Evolutionary conservation across 53 echinoderm and acorn worm genomes (phyloP).

Genomic region (Pentamera pediparva): DNA sequence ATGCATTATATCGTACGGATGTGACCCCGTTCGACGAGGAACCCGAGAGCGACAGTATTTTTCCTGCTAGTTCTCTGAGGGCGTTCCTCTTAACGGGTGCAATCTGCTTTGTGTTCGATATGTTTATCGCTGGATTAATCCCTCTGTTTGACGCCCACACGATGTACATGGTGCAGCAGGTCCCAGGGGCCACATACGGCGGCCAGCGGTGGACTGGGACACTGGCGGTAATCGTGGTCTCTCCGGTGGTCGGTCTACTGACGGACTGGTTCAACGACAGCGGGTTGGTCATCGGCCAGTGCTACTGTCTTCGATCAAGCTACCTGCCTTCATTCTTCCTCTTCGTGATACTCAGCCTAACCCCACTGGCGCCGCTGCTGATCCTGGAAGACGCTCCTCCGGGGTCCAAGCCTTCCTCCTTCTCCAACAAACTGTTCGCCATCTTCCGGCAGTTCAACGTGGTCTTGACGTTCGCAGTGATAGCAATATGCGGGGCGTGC

Average conservation of each 20-base stretch:
- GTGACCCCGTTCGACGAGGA: neutral
- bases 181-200: neutral
- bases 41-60: neutral
- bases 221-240: constrained; percentile 1
- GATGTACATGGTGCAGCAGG: neutral
- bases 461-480: too few relatives aligned
- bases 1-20: neutral
- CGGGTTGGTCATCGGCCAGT: neutral
- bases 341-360: too few relatives aligned
- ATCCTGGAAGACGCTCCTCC: too few relatives aligned
- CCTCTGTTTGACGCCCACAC: constrained; percentile 10
- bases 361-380: too few relatives aligned
- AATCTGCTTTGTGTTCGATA: neutral
- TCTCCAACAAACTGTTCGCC: too few relatives aligned
- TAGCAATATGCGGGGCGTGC: too few relatives aligned
- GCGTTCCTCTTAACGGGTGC: neutral
- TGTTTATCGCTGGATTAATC: constrained; percentile 5
- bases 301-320: neutral
- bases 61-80: neutral
- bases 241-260: neutral
- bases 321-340: constrained; percentile 17
- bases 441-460: too few relatives aligned
- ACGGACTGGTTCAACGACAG: constrained; percentile 3
- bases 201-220: constrained; percentile 15
- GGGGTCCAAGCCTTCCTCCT: too few relatives aligned